Evolutionary conservation across 1,140 invertebrate species (phyloP).

Genomic region (Monochamus saltuarius): DNA sequence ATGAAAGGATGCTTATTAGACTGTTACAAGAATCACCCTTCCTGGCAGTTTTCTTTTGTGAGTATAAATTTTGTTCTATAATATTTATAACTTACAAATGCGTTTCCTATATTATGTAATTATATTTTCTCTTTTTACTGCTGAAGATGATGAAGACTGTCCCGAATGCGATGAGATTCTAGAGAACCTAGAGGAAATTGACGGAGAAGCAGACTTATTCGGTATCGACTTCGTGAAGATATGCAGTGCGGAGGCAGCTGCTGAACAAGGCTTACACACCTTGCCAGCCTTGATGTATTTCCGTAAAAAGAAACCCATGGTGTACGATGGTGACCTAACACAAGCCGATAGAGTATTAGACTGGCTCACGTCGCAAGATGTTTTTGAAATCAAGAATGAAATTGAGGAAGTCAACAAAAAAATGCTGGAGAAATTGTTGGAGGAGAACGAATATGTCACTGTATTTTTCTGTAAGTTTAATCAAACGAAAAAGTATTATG

Average conservation of each 20-base stretch:
- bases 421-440: slow-evolving; percentile 91
- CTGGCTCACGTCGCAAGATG: slow-evolving; percentile 92
- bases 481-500: slow-evolving; percentile 4
- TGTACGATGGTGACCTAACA: slow-evolving; percentile 88
- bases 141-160: slow-evolving; percentile 85
- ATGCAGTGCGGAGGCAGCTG: slow-evolving; percentile 77
- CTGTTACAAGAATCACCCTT: slow-evolving; percentile 85
- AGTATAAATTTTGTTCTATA: too few species aligned
- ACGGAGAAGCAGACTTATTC: slow-evolving; percentile 89
- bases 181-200: slow-evolving; percentile 87
- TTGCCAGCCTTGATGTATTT: slow-evolving; percentile 88
- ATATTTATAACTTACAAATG: too few species aligned
- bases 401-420: slow-evolving; percentile 94
- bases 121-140: not conserved
- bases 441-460: slow-evolving; percentile 93
- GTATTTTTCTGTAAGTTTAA: slow-evolving; percentile 90
- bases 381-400: slow-evolving; percentile 94
- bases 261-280: slow-evolving; percentile 78
- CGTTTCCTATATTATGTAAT: too few species aligned
- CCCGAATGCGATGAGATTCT: slow-evolving; percentile 86
- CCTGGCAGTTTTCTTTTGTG: slow-evolving; percentile 91
- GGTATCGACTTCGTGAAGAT: slow-evolving; percentile 96
- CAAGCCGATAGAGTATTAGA: slow-evolving; percentile 83
- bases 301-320: slow-evolving; percentile 80
- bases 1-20: slow-evolving; percentile 85